phyloP scores from a whole-genome alignment of 2,797 vertebrate species.

The Hydrolagus colliei region DNA sequence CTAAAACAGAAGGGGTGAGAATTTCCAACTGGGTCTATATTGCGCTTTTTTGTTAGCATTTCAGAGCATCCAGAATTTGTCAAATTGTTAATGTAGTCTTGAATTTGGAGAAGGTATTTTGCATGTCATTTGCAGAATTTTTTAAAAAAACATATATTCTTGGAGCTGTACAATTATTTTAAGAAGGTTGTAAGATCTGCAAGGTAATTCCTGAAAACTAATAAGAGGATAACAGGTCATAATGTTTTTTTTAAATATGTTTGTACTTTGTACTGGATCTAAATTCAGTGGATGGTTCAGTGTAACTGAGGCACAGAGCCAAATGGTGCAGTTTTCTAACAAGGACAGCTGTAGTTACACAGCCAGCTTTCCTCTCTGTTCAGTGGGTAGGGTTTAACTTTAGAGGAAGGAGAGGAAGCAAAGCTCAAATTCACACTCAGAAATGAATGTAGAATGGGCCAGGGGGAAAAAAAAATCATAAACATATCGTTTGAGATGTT shows the following conservation, averaged over 20 bases:
- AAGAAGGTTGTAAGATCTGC: background rate
- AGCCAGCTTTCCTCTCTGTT: background rate
- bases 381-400: too few relatives aligned
- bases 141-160: background rate
- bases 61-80: too few relatives aligned
- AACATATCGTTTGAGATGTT: background rate
- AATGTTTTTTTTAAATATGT: background rate
- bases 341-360: background rate
- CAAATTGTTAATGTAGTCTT: too few relatives aligned
- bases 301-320: background rate
- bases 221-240: background rate
- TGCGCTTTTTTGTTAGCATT: too few relatives aligned
- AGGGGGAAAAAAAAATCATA: too few relatives aligned
- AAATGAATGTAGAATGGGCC: background rate
- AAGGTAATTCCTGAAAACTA: background rate
- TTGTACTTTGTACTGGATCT: background rate
- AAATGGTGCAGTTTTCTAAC: constrained; percentile 5
- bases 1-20: too few relatives aligned
- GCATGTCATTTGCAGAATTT: too few relatives aligned
- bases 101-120: too few relatives aligned
- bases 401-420: background rate
- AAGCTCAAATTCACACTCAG: background rate
- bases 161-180: background rate
- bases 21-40: too few relatives aligned
- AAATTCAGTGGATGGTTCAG: background rate